Percentiles rank a stretch among this genome's conserved stretches.
Evolutionary conservation across 2,797 vertebrate genomes (phyloP).

Genomic region (Pithecia hirsuta): DNA sequence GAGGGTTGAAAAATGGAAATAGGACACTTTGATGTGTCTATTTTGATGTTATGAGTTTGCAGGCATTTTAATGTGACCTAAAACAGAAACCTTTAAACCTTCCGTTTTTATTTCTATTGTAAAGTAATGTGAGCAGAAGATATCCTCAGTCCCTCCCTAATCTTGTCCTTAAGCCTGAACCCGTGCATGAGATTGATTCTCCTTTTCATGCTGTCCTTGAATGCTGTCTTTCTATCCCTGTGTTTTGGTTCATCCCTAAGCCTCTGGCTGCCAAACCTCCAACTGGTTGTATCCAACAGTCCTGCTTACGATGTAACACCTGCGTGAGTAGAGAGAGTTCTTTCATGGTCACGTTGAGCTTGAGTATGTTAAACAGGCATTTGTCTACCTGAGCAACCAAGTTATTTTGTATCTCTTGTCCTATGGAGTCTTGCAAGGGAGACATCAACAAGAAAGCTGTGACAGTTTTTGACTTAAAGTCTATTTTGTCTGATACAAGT

Average conservation of each 20-base stretch:
- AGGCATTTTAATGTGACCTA: constrained; percentile 1
- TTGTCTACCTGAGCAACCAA: neutral
- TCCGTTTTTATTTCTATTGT: neutral
- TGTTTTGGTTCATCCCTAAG: neutral
- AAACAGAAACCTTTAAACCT: constrained; percentile 36
- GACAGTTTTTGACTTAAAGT: neutral
- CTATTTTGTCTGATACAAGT: neutral
- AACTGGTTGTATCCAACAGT: neutral
- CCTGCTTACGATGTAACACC: neutral
- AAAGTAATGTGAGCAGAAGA: neutral
- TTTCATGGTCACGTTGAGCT: neutral
- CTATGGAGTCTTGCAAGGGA: neutral
- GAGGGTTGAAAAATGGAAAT: neutral
- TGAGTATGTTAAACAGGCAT: neutral
- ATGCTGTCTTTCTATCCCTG: neutral
- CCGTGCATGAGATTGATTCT: neutral
- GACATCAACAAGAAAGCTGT: neutral
- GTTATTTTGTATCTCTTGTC: neutral
- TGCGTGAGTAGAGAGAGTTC: neutral
- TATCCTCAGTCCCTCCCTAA: neutral
- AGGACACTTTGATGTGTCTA: neutral
- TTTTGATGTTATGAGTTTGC: constrained; percentile 51
- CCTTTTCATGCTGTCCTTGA: neutral
- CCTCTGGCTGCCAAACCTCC: neutral
- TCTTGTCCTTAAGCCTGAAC: neutral